Conservation (phyloP, 2,888 invertebrate species). For the Mactromeris polynyma region DNA sequence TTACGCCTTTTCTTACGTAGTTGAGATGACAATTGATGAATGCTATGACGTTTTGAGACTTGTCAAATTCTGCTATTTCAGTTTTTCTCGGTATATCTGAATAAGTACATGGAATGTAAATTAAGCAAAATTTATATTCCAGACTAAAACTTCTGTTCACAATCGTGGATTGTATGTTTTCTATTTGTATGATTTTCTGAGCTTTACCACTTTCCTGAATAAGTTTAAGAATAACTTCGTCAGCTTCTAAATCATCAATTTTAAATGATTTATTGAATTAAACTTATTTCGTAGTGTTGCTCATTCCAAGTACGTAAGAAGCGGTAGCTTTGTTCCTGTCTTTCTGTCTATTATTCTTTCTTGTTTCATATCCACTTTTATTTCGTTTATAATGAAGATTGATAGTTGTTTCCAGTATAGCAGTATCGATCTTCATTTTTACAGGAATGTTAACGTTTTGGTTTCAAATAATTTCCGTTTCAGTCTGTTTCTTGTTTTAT, state of each 20-base stretch:
- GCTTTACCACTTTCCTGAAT: too few relatives aligned
- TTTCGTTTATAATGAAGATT: background rate
- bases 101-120: too few relatives aligned
- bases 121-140: too few relatives aligned
- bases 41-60: background rate
- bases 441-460: background rate
- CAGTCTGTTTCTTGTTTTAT: slow-evolving; percentile 4
- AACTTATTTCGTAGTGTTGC: background rate
- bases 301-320: background rate
- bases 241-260: too few relatives aligned
- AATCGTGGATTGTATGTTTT: too few relatives aligned
- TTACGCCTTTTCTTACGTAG: background rate
- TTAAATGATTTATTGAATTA: too few relatives aligned
- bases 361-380: slow-evolving; percentile 12
- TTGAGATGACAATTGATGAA: background rate
- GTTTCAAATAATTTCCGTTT: slow-evolving; percentile 2
- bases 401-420: background rate
- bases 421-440: background rate
- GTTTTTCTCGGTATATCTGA: background rate
- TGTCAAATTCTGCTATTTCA: background rate
- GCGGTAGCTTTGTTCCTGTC: background rate
- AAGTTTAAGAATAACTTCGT: too few relatives aligned
- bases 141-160: too few relatives aligned
- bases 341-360: slow-evolving; percentile 7
- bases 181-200: too few relatives aligned